Percentiles rank a stretch among this genome's conserved stretches.
phyloP scores from a whole-genome alignment of 2,797 vertebrate genomes.

The Sebastes matsubarae region DNA sequence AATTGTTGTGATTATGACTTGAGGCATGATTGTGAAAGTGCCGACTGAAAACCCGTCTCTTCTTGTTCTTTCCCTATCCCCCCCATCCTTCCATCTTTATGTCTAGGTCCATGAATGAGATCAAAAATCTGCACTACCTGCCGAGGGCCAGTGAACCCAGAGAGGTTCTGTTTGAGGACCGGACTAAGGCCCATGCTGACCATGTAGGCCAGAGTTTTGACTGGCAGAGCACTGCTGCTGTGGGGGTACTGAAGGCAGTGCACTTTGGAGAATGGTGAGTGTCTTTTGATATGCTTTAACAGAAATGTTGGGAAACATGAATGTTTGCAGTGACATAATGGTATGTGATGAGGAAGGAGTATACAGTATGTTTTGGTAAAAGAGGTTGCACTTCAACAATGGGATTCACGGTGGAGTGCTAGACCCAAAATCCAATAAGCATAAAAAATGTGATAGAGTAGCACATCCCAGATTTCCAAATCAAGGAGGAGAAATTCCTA shows the following conservation, averaged over 20 bases:
- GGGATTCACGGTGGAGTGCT: too few relatives aligned
- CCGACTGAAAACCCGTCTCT: background rate
- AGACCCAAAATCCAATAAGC: too few relatives aligned
- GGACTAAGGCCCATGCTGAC: constrained; percentile 96
- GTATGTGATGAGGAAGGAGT: background rate
- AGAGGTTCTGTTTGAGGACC: constrained; percentile 97
- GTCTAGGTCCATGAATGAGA: constrained; percentile 95
- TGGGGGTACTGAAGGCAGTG: constrained; percentile 97
- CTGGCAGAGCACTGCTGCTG: constrained; percentile 99
- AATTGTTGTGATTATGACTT: background rate
- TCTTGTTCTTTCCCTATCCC: background rate
- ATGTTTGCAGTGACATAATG: background rate
- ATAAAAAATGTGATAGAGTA: too few relatives aligned
- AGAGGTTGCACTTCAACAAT: too few relatives aligned
- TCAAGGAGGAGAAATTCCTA: too few relatives aligned
- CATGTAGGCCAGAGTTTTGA: constrained; percentile 98
- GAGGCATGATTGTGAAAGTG: background rate
- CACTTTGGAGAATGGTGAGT: constrained; percentile 95
- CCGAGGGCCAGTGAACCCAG: constrained; percentile 95
- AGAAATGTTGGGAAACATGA: background rate
- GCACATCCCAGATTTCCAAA: too few relatives aligned
- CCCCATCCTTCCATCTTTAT: background rate
- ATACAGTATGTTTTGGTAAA: background rate
- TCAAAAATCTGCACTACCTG: constrained; percentile 98
- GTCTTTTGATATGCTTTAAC: background rate